Conservation (phyloP, 2,888 invertebrate species). For the Melanostoma scalare region DNA sequence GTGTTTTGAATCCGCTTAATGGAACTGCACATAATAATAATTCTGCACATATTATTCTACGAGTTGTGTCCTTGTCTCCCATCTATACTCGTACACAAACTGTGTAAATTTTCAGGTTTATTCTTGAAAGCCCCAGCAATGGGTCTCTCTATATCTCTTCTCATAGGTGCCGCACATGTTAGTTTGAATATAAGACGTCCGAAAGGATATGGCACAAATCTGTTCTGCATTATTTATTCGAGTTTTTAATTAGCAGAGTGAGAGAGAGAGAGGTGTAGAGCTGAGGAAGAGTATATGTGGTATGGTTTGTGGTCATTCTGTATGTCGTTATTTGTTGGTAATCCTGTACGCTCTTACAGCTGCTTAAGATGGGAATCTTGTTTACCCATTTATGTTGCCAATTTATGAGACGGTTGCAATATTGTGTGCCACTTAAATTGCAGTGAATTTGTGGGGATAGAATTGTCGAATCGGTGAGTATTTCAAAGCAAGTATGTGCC, state of each 20-base stretch:
- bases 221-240: constrained; percentile 71
- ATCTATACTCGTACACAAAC: neutral
- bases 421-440: constrained; percentile 47
- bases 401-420: constrained; percentile 56
- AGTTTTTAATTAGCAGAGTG: constrained; percentile 63
- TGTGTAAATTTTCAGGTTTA: constrained; percentile 16
- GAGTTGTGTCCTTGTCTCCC: constrained; percentile 39
- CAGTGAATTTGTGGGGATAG: constrained; percentile 48
- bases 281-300: constrained; percentile 4
- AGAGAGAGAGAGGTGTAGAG: neutral
- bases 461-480: constrained; percentile 45
- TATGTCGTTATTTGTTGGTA: constrained; percentile 64
- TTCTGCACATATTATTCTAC: constrained; percentile 66
- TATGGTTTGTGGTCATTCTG: constrained; percentile 17
- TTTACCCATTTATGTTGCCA: constrained; percentile 64
- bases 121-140: constrained; percentile 5
- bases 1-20: constrained; percentile 49
- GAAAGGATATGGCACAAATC: constrained; percentile 60
- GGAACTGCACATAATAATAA: constrained; percentile 71
- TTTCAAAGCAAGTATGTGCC: neutral
- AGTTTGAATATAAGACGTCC: constrained; percentile 49
- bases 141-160: neutral
- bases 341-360: constrained; percentile 63
- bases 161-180: neutral
- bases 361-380: constrained; percentile 72